Evolutionary conservation across 2,797 vertebrate genomes (phyloP), one percentile per base, ranked within the genome.

Genomic region (Babyrousa celebensis): DNA sequence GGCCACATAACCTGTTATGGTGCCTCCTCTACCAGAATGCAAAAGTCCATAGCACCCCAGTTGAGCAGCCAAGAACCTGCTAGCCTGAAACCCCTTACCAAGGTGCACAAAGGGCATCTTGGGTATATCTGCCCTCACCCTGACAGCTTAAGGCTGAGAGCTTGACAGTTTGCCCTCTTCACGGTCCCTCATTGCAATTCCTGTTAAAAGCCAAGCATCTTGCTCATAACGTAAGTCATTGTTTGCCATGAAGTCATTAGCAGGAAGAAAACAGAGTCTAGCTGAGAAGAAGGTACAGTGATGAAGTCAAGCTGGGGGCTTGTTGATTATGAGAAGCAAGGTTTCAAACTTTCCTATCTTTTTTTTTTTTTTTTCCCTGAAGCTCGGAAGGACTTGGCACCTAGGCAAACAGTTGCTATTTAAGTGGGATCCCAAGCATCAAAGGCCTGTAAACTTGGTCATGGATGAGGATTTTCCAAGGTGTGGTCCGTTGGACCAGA

Each of bases 351-450:
- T 94, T 90, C 43, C 17, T 89, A 58, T 65, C 21, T 29, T 87
- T 96, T 78, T 48, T 87, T 96, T 78, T 48, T 48, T 48, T 10
- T 48, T 48, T 10, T n/a, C n/a, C 48, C 43, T 75, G 23, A 95
- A 93, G 29, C 43, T 67, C 60, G 89, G 80, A 71, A 92, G 65
- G 91, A 56, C 25, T 67, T 96, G 21, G 15, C 65, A 91, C 60
- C 36, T 54, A 88, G 52, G 85, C 18, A 83, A 84, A 80, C 52
- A 92, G 27, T 91, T 71, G 27, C 71, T 91, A 95, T 85, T 89
- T 95, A 90, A 95, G 89, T 75, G 29, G 29, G 91, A 85, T 54
- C 68, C 56, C 91, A 88, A 92, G n/a, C 83, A 52, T 77, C 86
- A 94, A 84, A 94, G 25, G 52, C 29, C 68, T 32, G 62, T 87